A percentile compares a stretch with the other conserved stretches of the same genome.
phyloP scores from a whole-genome alignment of 2,888 invertebrate genomes.

The Caenorhabditis sp. region DNA sequence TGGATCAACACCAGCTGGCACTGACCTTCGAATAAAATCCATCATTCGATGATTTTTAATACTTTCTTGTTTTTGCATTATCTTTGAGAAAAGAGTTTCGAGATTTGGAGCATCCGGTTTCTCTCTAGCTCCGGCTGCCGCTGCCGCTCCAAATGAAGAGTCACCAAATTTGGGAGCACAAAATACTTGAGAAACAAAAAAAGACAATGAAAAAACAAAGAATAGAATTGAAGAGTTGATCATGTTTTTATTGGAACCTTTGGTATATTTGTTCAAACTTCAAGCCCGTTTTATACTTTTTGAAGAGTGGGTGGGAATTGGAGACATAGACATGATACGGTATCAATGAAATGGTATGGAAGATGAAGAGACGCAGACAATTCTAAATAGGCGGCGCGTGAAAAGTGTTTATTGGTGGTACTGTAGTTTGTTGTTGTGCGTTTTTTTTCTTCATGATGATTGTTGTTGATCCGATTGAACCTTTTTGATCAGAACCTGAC shows the following conservation, averaged over 20 bases:
- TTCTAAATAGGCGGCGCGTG: constrained; percentile 9
- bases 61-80: constrained; percentile 44
- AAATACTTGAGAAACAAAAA: not conserved
- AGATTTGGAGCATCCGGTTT: constrained; percentile 20
- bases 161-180: constrained; percentile 33
- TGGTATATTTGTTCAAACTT: too few species aligned
- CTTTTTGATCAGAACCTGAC: not conserved
- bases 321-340: constrained; percentile 11
- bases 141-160: constrained; percentile 9
- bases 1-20: constrained; percentile 49
- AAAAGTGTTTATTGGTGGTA: constrained; percentile 10
- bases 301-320: constrained; percentile 15
- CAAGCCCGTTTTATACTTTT: not conserved
- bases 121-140: not conserved
- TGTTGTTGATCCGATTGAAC: not conserved
- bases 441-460: too few species aligned
- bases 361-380: constrained; percentile 25
- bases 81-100: constrained; percentile 39
- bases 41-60: constrained; percentile 41
- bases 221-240: not conserved
- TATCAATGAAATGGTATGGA: not conserved
- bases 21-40: constrained; percentile 44
- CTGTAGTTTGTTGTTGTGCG: not conserved
- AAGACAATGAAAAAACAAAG: not conserved
- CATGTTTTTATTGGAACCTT: not conserved